Evolutionary conservation across 2,113 vertebrate species (phyloP).

Genomic region (Aplodontia rufa): DNA sequence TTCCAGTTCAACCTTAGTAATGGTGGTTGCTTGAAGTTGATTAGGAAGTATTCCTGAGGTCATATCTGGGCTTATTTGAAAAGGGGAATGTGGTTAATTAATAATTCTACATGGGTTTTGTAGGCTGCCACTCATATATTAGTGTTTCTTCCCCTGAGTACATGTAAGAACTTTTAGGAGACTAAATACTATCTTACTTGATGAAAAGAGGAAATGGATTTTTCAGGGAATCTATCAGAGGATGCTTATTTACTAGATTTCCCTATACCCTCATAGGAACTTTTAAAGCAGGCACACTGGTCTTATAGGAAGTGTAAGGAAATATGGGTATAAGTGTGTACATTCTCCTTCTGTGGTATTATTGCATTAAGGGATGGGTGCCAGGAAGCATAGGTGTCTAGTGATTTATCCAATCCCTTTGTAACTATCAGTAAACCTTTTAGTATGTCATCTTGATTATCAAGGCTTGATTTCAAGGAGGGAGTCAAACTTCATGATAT

Average conservation of each 20-base stretch:
- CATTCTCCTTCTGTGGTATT: neutral
- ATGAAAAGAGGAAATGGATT: slow-evolving; percentile 14
- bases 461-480: neutral
- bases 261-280: neutral
- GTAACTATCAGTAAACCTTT: neutral
- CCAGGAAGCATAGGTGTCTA: neutral
- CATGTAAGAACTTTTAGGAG: neutral
- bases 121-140: neutral
- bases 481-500: neutral
- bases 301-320: neutral
- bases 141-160: neutral
- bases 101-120: neutral
- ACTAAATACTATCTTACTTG: neutral
- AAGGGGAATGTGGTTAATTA: neutral
- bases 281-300: neutral
- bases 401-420: neutral
- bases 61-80: neutral
- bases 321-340: neutral
- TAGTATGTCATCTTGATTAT: neutral
- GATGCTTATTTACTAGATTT: neutral
- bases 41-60: neutral
- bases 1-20: neutral
- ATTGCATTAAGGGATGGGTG: neutral
- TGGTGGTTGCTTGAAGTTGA: neutral
- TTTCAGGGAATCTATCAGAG: neutral